phyloP scores from a whole-genome alignment of 2,113 vertebrate genomes.

The Macquaria australasica region DNA sequence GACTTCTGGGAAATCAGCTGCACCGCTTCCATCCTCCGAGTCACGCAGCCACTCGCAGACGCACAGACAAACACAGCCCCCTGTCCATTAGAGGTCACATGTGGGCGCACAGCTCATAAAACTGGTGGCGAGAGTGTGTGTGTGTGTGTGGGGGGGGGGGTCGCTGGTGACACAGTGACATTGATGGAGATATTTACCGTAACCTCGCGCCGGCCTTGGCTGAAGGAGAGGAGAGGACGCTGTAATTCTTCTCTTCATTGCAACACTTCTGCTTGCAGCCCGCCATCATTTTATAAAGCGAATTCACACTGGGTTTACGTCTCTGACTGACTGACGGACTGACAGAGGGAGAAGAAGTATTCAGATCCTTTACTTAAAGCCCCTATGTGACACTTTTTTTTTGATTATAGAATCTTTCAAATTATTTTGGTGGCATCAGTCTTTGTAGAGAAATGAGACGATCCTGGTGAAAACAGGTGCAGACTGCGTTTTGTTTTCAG shows the following conservation, averaged over 20 bases:
- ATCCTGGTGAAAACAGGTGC: background rate
- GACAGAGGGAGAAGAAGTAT: too few relatives aligned
- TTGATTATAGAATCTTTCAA: background rate
- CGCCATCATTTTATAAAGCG: constrained; percentile 5
- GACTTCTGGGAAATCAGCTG: constrained; percentile 58
- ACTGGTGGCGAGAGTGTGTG: constrained; percentile 27
- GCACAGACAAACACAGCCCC: constrained; percentile 33
- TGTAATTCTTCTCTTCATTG: constrained; percentile 34
- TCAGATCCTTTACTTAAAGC: background rate
- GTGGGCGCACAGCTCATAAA: constrained; percentile 68
- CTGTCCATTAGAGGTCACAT: constrained; percentile 57
- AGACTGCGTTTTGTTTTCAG: background rate
- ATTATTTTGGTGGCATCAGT: background rate
- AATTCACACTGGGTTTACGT: constrained; percentile 20
- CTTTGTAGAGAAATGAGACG: background rate
- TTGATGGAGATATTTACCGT: constrained; percentile 64
- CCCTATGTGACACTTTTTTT: background rate
- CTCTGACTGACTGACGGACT: background rate
- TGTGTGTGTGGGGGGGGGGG: background rate
- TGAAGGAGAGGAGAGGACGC: constrained; percentile 12
- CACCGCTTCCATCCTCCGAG: constrained; percentile 23
- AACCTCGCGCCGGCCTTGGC: constrained; percentile 44
- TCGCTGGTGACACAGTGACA: constrained; percentile 55
- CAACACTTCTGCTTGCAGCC: background rate
- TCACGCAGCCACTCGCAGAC: constrained; percentile 16